Base-by-base conservation (phyloP, 2,113 vertebrate genomes). In the Actinemys pallida region DNA sequence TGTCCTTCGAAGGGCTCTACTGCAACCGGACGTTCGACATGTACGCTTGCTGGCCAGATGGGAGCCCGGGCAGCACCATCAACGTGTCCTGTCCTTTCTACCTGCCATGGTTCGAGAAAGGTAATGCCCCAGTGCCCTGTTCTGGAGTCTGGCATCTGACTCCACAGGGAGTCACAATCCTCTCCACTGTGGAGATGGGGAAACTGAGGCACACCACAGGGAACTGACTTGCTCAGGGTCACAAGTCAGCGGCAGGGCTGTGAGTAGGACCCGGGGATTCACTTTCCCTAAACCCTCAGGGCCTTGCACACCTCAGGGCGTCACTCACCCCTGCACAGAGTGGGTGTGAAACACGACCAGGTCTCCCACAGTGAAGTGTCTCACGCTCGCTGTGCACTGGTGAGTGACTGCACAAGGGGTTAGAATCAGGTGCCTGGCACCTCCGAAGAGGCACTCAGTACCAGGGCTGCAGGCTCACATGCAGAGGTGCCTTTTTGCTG, bases 31-130 rank as follows among this genome's bases (percentile, higher is more conserved):
- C 98, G 0, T 99, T 99, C 56, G 99, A 99, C 95, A 98, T 98
- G 96, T 99, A 99, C 0, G 99, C 98, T 90, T 99, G 99, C 96
- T 99, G 99, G 99, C 99, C 99, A 0, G 99, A 99, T 1, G 95
- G 98, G 6, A 98, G 97, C 62, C 98, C 99, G 0, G 98, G 98
- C 59, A 93, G 95, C 0, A 5, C 95, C 0, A 97, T 98, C 78
- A 99, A 99, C 4, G 92, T 99, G 50, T 98, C 99, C 82, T 99
- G 99, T 75, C 99, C 99, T 35, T 98, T 98, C 95, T 99, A 99
- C 95, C 95, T 99, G 89, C 99, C 99, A 56, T 99, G 99, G 99
- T 98, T 97, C 90, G 97, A 98, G 84, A 98, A 98, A 99, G 99
- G 99, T 99, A 97, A 12, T 78, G n/a, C n/a, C 8, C 65, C 25